Evolutionary conservation across 2,113 vertebrate genomes (phyloP).

Genomic region (Paraplagusia blochii): DNA sequence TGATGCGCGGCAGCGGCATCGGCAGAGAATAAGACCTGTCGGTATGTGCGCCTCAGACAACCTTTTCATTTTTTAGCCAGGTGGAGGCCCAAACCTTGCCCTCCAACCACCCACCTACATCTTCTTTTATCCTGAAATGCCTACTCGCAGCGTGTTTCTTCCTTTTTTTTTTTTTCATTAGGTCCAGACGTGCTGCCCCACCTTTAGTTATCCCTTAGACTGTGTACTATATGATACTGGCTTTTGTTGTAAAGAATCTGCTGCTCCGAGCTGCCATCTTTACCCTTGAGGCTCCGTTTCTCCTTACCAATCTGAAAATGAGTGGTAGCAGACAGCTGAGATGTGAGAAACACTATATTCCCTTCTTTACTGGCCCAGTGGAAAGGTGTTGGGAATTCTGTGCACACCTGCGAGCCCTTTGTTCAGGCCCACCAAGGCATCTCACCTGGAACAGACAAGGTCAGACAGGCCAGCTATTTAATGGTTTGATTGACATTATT

Average conservation of each 20-base stretch:
- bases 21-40: conserved; percentile 17
- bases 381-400: conserved; percentile 68
- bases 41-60: conserved; percentile 25
- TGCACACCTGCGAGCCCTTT: conserved; percentile 74
- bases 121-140: conserved; percentile 35
- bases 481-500: conserved; percentile 71
- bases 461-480: conserved; percentile 57
- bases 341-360: conserved; percentile 67
- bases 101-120: conserved; percentile 27
- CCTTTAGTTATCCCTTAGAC: conserved; percentile 36
- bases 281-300: conserved; percentile 55
- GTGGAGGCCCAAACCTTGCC: conserved; percentile 49
- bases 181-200: conserved; percentile 41
- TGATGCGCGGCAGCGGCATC: not conserved
- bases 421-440: conserved; percentile 56
- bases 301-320: conserved; percentile 45
- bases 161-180: conserved; percentile 39
- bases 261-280: conserved; percentile 40
- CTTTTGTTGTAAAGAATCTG: conserved; percentile 63
- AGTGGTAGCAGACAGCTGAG: conserved; percentile 45
- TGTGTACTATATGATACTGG: conserved; percentile 49
- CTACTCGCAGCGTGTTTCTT: conserved; percentile 18
- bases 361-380: conserved; percentile 62
- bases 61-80: conserved; percentile 36
- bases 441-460: conserved; percentile 66